Base-by-base conservation (phyloP, 2,888 invertebrate species). In the Onthophagus sagittarius region DNA sequence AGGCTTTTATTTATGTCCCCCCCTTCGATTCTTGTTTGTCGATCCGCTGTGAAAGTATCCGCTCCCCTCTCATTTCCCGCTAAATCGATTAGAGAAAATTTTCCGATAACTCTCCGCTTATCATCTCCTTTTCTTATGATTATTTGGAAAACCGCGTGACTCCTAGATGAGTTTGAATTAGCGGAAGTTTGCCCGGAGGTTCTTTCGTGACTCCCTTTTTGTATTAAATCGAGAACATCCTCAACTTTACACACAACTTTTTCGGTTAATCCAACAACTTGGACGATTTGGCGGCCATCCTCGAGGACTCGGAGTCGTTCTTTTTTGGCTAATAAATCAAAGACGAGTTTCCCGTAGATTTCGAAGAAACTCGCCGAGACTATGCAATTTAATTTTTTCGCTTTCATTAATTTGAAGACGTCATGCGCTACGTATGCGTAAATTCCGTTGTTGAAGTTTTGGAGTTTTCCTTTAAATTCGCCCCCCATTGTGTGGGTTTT, bases 401-500 rank as follows among this genome's bases (percentile, higher is more conserved):
- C 96, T 82, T 94, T 94, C 5, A 84, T 72, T 7, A 77, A 76
- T 65, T 90, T 89, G 87, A 98, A 98, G 72, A 98, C 96, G 86
- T 98, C 98, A 80, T 93, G 92, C 72, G 98, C 96, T 73, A 98
- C 98, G 91, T 99, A 93, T 77, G 98, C 98, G 87, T 99, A 99
- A 76, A 99, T 97, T 76, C 99, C 99, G 85, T 94, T 96, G 85
- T 93, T 94, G 86, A 97, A 98, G 88, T 98, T 97, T 86, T 98
- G 97, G 86, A 97, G 97, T 96, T 89, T 79, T 77, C 93, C 97
- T 88, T 91, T 93, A 84, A 94, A 99, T 86, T 95, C 98, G 15
- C 99, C 99, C 63, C 99, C 99, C 99, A 99, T 99, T 32, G 99
- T 99, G 88, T 99, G 94, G 80, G 99, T 92, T 89, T 99, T 95